Percentiles rank a stretch among this genome's conserved stretches.
phyloP scores from a whole-genome alignment of 2,888 invertebrate species.

The Gerris lacustris region DNA sequence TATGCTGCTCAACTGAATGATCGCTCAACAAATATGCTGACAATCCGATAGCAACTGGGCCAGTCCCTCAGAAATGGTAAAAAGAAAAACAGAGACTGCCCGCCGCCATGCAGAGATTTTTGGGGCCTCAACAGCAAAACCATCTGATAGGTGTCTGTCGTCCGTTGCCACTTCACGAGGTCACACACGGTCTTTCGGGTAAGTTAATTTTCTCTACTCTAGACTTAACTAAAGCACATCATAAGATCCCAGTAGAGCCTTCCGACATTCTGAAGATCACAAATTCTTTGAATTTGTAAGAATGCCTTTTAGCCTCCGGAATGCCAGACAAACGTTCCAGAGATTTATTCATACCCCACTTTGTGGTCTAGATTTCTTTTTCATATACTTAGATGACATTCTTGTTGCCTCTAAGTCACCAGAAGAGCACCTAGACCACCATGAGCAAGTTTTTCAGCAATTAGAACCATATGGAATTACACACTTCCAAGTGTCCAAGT shows the following conservation, averaged over 20 bases:
- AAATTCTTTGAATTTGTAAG: constrained; percentile 30
- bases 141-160: constrained; percentile 25
- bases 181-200: not conserved
- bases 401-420: constrained; percentile 20
- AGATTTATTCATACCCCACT: constrained; percentile 28
- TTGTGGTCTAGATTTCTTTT: constrained; percentile 25
- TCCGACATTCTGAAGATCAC: constrained; percentile 31
- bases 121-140: constrained; percentile 32
- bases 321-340: constrained; percentile 30
- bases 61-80: constrained; percentile 31
- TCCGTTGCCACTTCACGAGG: constrained; percentile 26
- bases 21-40: constrained; percentile 30
- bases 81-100: constrained; percentile 31
- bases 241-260: constrained; percentile 29
- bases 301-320: constrained; percentile 28
- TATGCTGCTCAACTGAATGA: constrained; percentile 32
- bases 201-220: constrained; percentile 32
- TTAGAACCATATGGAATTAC: constrained; percentile 10
- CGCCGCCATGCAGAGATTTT: constrained; percentile 36
- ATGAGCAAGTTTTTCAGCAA: constrained; percentile 10
- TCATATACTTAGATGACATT: constrained; percentile 28
- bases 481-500: constrained; percentile 14
- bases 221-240: constrained; percentile 30
- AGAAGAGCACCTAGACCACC: constrained; percentile 18
- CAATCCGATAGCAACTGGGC: constrained; percentile 34